phyloP scores from a whole-genome alignment of 2,888 invertebrate genomes.

The Pachycephus smyrnensis region DNA sequence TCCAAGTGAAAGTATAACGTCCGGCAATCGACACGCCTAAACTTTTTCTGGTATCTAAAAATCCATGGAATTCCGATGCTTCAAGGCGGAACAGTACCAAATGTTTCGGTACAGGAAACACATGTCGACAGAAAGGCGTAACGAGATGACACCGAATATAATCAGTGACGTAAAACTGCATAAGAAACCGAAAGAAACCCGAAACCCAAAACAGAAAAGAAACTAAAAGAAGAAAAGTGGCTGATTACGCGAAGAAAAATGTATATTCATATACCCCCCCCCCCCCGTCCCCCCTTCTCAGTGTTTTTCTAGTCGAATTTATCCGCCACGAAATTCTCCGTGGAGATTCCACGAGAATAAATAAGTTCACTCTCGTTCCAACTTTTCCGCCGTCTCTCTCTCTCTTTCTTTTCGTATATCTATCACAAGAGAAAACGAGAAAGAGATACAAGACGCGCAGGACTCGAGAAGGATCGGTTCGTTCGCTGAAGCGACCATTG shows the following conservation, averaged over 20 bases:
- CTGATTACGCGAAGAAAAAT: background rate
- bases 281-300: too few relatives aligned
- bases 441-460: background rate
- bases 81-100: background rate
- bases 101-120: background rate
- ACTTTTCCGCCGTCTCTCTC: constrained; percentile 1
- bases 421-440: constrained; percentile 3
- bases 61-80: background rate
- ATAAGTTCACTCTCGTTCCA: constrained; percentile 20
- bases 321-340: background rate
- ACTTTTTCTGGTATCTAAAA: too few relatives aligned
- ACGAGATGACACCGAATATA: background rate
- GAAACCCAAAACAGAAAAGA: background rate
- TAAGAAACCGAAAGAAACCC: background rate
- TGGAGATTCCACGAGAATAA: constrained; percentile 18
- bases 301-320: background rate
- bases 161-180: background rate
- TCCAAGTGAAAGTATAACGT: background rate
- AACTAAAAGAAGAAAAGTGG: background rate
- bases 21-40: too few relatives aligned
- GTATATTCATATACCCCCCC: background rate
- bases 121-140: background rate
- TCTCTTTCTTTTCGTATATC: constrained; percentile 7
- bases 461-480: constrained; percentile 10
- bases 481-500: constrained; percentile 3